Evolutionary conservation across 2,113 vertebrate genomes (phyloP).

Genomic region (Microtus montanus): DNA sequence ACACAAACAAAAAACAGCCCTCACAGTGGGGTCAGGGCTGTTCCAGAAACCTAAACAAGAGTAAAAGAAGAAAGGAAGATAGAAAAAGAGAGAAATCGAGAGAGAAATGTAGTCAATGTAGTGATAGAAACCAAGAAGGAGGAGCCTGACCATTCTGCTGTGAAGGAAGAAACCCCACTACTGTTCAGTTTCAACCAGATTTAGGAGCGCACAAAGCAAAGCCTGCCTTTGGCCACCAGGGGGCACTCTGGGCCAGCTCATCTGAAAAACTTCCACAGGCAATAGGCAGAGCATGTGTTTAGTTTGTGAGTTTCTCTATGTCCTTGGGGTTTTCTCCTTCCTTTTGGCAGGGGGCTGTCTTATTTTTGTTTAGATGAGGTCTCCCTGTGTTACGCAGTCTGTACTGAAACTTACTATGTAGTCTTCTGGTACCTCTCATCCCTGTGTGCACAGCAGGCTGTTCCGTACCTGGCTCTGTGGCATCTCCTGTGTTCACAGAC

Average conservation of each 20-base stretch:
- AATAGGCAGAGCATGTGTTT: background rate
- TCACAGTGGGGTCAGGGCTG: background rate
- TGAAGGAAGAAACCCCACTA: background rate
- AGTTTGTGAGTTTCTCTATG: background rate
- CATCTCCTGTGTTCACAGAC: background rate
- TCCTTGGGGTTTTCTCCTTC: background rate
- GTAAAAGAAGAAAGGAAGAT: background rate
- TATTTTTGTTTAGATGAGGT: background rate
- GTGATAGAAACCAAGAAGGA: background rate
- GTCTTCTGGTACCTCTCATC: background rate
- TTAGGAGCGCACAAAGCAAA: fast-evolving
- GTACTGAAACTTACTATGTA: no score
- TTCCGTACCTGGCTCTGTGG: background rate
- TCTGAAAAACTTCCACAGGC: fast-evolving
- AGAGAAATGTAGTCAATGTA: background rate
- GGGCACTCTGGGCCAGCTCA: conserved; percentile 28
- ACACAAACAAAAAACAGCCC: background rate
- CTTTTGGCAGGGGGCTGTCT: background rate
- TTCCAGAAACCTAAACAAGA: background rate
- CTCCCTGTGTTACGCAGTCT: background rate
- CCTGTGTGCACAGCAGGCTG: background rate
- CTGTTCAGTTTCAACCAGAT: background rate
- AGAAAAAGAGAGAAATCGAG: background rate
- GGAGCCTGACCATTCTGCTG: background rate
- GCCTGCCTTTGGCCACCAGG: conserved; percentile 26